These are phyloP conservation scores for Megalops atlanticus DNA, from an alignment of 2,113 vertebrate genomes.

Conservation along the genomic window DNA sequence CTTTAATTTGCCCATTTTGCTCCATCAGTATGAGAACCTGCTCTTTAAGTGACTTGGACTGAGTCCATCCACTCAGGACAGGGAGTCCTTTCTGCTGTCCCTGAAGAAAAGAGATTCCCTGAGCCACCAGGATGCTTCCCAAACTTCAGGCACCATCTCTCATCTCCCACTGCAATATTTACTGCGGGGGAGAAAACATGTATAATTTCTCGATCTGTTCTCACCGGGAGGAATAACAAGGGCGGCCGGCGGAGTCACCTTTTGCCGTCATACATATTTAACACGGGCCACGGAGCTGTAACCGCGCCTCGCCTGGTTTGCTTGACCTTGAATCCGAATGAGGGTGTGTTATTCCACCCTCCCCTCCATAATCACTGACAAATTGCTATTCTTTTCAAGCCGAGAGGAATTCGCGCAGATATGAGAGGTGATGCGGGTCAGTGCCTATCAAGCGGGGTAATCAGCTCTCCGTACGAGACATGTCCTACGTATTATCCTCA, in stretches of 20 bases:
- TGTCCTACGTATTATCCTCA: not conserved
- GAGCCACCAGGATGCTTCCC: slow-evolving; percentile 25
- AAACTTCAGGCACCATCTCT: slow-evolving; percentile 33
- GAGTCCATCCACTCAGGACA: not conserved
- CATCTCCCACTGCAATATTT: slow-evolving; percentile 62
- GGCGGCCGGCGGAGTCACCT: slow-evolving; percentile 51
- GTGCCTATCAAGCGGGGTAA: not conserved
- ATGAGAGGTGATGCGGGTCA: not conserved
- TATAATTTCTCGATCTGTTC: slow-evolving; percentile 40
- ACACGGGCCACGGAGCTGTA: slow-evolving; percentile 18
- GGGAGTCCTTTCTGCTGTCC: not conserved
- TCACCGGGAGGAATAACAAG: slow-evolving; percentile 34
- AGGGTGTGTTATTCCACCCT: slow-evolving; percentile 13
- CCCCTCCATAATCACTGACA: slow-evolving; percentile 34
- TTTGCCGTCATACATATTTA: slow-evolving; percentile 58
- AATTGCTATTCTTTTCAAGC: slow-evolving; percentile 37
- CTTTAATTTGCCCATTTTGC: not conserved
- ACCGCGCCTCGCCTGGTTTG: slow-evolving; percentile 18
- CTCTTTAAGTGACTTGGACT: not conserved
- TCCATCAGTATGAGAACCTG: not conserved
- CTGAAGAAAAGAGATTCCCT: not conserved
- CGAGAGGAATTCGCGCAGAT: not conserved
- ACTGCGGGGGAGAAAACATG: slow-evolving; percentile 48
- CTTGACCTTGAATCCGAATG: slow-evolving; percentile 50
- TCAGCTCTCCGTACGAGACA: not conserved